phyloP scores from a whole-genome alignment of 2,888 invertebrate species.

The Limnephilus marmoratus region DNA sequence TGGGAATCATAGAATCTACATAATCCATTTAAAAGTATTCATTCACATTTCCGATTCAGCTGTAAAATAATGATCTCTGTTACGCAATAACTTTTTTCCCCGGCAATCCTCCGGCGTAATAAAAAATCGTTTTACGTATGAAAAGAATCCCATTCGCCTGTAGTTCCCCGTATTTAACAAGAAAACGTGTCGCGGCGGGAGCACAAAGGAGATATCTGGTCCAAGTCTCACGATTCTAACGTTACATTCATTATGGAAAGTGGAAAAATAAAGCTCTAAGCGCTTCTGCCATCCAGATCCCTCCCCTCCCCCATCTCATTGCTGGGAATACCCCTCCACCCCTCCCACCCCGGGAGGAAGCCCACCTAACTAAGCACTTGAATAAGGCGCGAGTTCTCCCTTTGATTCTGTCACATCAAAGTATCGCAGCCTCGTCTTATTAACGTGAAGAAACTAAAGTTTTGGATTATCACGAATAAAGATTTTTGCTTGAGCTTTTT shows the following conservation, averaged over 20 bases:
- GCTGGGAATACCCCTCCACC: not conserved
- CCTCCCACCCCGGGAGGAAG: not conserved
- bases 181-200: conserved; percentile 49
- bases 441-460: not conserved
- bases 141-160: conserved; percentile 47
- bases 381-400: not conserved
- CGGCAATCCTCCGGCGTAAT: not conserved
- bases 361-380: conserved; percentile 12
- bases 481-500: not conserved
- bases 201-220: conserved; percentile 45
- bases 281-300: conserved; percentile 20
- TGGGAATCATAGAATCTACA: not conserved
- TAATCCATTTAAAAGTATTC: not conserved
- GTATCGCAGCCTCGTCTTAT: not conserved
- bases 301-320: not conserved
- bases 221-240: conserved; percentile 37
- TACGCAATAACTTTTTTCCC: not conserved
- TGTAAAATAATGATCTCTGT: not conserved
- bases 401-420: conserved; percentile 32
- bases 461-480: not conserved
- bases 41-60: not conserved
- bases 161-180: conserved; percentile 49
- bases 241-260: conserved; percentile 55
- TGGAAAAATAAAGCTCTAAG: conserved; percentile 47
- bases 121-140: conserved; percentile 35